Evolutionary conservation across 2,113 vertebrate species (phyloP).

Genomic region (Phrynosoma blainvillii): DNA sequence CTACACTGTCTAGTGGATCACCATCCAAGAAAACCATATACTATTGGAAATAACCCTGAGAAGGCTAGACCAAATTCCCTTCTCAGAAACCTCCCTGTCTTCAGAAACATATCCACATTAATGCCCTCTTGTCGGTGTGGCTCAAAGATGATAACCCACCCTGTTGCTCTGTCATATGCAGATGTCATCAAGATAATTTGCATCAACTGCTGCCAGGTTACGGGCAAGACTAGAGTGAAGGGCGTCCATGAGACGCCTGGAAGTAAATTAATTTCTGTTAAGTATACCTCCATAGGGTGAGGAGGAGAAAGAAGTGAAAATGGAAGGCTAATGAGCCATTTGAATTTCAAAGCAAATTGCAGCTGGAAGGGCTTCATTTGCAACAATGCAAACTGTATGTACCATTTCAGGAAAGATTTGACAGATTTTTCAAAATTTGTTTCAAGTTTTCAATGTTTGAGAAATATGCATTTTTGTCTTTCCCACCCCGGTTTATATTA

Average conservation of each 20-base stretch:
- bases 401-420: neutral
- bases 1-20: too few relatives aligned
- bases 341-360: neutral
- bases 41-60: neutral
- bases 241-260: neutral
- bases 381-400: neutral
- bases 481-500: too few relatives aligned
- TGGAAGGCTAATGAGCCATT: neutral
- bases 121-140: neutral
- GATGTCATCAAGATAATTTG: neutral
- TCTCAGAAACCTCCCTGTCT: neutral
- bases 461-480: too few relatives aligned
- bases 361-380: neutral
- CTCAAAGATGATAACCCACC: constrained; percentile 8
- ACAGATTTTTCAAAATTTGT: too few relatives aligned
- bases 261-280: constrained; percentile 7
- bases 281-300: neutral
- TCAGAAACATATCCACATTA: neutral
- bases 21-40: too few relatives aligned
- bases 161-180: neutral
- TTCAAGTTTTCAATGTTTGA: too few relatives aligned
- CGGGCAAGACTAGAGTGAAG: neutral
- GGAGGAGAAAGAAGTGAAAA: neutral
- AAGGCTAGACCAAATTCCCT: neutral
- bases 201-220: neutral